A percentile compares a stretch with the other conserved stretches of the same genome.
Evolutionary conservation across 2,113 vertebrate genomes (phyloP).

Genomic region (Podarcis raffonei): DNA sequence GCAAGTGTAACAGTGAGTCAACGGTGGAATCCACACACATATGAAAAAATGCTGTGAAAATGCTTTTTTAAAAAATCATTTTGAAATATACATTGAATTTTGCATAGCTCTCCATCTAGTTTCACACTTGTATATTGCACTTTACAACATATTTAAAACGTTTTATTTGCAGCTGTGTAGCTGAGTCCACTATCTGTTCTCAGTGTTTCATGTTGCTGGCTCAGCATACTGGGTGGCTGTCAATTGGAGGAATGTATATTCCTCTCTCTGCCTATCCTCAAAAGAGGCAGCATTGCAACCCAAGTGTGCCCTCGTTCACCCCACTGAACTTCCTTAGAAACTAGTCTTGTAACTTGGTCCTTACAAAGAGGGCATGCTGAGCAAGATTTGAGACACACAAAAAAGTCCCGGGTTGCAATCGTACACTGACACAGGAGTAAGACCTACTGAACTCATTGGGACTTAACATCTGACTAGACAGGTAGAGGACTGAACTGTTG

Average conservation of each 20-base stretch:
- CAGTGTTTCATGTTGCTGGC: background rate
- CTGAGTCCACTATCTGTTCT: slow-evolving; percentile 2
- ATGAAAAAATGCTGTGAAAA: too few relatives aligned
- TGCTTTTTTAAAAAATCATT: too few relatives aligned
- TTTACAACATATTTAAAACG: too few relatives aligned
- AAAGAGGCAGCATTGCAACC: background rate
- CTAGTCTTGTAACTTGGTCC: background rate
- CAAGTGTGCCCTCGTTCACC: background rate
- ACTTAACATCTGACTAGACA: too few relatives aligned
- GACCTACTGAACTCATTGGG: too few relatives aligned
- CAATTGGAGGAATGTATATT: background rate
- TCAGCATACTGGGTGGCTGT: background rate
- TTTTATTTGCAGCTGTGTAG: too few relatives aligned
- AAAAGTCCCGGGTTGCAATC: background rate
- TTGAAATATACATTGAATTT: too few relatives aligned
- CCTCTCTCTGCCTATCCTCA: background rate
- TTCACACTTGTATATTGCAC: too few relatives aligned
- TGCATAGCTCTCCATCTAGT: too few relatives aligned
- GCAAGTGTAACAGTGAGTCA: slow-evolving; percentile 2
- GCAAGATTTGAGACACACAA: background rate
- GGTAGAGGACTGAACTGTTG: background rate
- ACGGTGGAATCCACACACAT: too few relatives aligned
- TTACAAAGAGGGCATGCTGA: background rate
- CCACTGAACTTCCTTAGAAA: background rate
- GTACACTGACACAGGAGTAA: too few relatives aligned